These are phyloP conservation scores for Parelbella ahira DNA, from an alignment of 2,888 invertebrate species.

Conservation along the genomic window DNA sequence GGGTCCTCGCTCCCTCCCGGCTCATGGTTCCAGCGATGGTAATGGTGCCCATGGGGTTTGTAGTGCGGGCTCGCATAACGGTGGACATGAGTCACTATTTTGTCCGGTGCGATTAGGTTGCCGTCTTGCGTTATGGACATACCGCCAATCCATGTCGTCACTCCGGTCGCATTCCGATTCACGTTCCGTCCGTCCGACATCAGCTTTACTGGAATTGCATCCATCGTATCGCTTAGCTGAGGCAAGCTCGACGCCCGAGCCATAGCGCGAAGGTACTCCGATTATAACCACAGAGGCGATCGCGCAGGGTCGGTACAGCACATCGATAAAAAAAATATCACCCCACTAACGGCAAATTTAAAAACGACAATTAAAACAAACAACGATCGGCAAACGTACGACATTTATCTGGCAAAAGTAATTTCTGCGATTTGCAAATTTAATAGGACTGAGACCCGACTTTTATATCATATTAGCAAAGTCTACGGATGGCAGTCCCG, in stretches of 20 bases:
- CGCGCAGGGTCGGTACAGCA: slow-evolving; percentile 62
- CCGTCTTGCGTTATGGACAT: slow-evolving; percentile 77
- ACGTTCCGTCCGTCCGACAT: slow-evolving; percentile 71
- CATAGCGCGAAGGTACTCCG: slow-evolving; percentile 65
- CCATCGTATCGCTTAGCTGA: slow-evolving; percentile 76
- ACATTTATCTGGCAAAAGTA: slow-evolving; percentile 65
- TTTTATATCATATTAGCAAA: slow-evolving; percentile 50
- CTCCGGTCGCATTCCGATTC: slow-evolving; percentile 66
- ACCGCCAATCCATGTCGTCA: slow-evolving; percentile 77
- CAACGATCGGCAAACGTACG: slow-evolving; percentile 66
- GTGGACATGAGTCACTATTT: slow-evolving; percentile 74
- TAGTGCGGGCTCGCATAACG: slow-evolving; percentile 76
- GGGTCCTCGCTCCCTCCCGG: slow-evolving; percentile 76
- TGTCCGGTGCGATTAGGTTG: slow-evolving; percentile 75
- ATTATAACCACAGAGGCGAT: slow-evolving; percentile 53
- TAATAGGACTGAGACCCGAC: slow-evolving; percentile 36
- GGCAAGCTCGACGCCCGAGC: slow-evolving; percentile 60
- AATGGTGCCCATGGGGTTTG: slow-evolving; percentile 74
- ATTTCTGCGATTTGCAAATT: slow-evolving; percentile 33
- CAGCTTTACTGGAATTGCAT: slow-evolving; percentile 80
- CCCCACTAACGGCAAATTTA: slow-evolving; percentile 54
- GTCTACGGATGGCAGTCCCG: slow-evolving; percentile 62
- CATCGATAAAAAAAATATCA: slow-evolving; percentile 50
- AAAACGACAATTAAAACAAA: slow-evolving; percentile 54
- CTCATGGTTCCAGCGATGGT: slow-evolving; percentile 75